Evolutionary conservation across 2,113 vertebrate genomes (phyloP), one percentile per base, ranked within the genome.

Genomic region (Phoxinus phoxinus): DNA sequence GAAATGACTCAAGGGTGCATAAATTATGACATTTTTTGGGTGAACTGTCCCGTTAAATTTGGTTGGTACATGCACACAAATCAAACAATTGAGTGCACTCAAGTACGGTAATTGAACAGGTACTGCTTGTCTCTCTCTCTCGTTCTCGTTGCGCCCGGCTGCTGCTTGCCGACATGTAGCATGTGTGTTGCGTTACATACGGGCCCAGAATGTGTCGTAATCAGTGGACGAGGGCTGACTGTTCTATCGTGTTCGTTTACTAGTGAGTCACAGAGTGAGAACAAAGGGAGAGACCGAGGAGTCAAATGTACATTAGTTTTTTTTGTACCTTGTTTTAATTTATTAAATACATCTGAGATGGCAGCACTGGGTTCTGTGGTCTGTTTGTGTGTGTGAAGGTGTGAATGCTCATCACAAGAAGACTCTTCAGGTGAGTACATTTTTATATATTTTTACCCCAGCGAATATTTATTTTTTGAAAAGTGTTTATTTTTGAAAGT

Each of bases 261-360:
- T 88, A 86, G 87, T 90, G 86, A 89, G 86, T 56, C 76, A 88
- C 85, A 67, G 81, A 86, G 56, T 56, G 76, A 77, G 86, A 78
- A 78, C 46, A 83, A 67, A 75, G 44, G 6, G 59, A 90, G 63
- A 85, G 84, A 86, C 73, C 78, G 74, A 23, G 85, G 32, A 78
- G 87, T 89, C 83, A 93, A 89, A 92, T 94, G 94, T 95, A 95
- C 89, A 94, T 93, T 92, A 89, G 92, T 75, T 35, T 85, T 84
- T 92, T 94, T 95, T 95, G 93, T 95, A 95, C 93, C 90, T 94
- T 93, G 92, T 93, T 95, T 95, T 95, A 95, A 95, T 95, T 95
- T 95, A 95, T 95, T 95, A 95, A 95, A 95, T 95, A 94, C 94
- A 95, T 95, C 90, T 92, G 94, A 92, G 92, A 93, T 91, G 91